Conservation (phyloP, 2,797 vertebrate genomes). For the Pseudochirops corinnae region DNA sequence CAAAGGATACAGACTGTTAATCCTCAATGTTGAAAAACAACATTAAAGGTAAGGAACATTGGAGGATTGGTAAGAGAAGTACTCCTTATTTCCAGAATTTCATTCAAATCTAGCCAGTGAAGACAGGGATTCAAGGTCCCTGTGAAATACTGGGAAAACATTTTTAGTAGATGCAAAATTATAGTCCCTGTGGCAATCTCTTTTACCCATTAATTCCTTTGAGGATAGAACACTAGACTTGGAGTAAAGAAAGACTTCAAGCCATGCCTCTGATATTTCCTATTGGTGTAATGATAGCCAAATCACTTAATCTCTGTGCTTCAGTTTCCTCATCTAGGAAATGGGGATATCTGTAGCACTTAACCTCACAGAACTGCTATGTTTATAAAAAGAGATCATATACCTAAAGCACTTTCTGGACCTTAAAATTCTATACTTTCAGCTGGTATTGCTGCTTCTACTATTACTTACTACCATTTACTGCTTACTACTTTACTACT, state of each 20-base stretch:
- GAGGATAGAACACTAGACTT: not conserved
- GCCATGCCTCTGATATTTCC: not conserved
- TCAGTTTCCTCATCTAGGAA: not conserved
- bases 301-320: not conserved
- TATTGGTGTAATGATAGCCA: not conserved
- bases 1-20: not conserved
- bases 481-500: no score
- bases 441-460: no score
- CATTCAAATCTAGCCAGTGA: not conserved
- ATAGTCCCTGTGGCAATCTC: not conserved
- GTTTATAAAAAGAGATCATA: not conserved
- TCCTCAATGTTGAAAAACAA: not conserved
- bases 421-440: not conserved
- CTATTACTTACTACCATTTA: no score
- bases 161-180: not conserved
- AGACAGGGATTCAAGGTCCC: not conserved
- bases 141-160: not conserved
- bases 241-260: not conserved
- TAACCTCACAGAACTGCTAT: not conserved
- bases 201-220: not conserved
- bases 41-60: not conserved
- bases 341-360: not conserved
- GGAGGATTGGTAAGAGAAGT: not conserved
- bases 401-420: not conserved
- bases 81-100: not conserved